These are phyloP conservation scores for Zoanthus solanderi DNA, from an alignment of 92 coral and sea anemone genomes.

Conservation along the genomic window DNA sequence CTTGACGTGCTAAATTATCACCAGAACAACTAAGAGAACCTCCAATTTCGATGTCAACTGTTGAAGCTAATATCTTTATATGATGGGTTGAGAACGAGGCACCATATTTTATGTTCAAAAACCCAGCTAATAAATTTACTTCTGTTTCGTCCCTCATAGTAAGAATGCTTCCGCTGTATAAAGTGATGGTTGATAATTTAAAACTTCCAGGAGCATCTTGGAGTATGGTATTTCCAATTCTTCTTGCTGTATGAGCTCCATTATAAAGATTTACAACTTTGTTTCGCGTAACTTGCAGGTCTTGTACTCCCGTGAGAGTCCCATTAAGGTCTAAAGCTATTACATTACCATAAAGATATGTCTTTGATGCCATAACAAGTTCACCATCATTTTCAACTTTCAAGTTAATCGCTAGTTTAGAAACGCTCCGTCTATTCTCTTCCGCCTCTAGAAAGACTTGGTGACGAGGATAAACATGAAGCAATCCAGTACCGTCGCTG, in stretches of 20 bases:
- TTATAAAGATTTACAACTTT: constrained; percentile 58
- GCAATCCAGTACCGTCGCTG: constrained; percentile 68
- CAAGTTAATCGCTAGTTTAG: constrained; percentile 63
- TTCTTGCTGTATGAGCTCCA: constrained; percentile 48
- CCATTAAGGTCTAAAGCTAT: constrained; percentile 65
- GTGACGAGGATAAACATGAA: constrained; percentile 61
- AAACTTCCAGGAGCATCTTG: constrained; percentile 44
- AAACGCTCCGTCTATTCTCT: constrained; percentile 18
- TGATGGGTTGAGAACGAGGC: constrained; percentile 65
- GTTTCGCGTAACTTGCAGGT: constrained; percentile 62
- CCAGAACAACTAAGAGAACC: constrained; percentile 70
- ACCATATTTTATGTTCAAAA: constrained; percentile 62
- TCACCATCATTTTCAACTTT: constrained; percentile 63
- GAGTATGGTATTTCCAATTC: not conserved
- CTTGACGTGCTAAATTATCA: constrained; percentile 56
- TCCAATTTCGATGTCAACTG: constrained; percentile 69
- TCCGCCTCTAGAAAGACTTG: constrained; percentile 51
- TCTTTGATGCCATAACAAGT: constrained; percentile 52
- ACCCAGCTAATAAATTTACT: constrained; percentile 54
- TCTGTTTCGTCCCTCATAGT: constrained; percentile 60
- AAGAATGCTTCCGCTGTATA: constrained; percentile 65
- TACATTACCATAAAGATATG: constrained; percentile 57
- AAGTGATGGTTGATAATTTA: constrained; percentile 57
- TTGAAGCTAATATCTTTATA: constrained; percentile 62
- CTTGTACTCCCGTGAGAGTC: constrained; percentile 67